Evolutionary conservation across 2,888 invertebrate species (phyloP).

Genomic region (Anodontia alba): DNA sequence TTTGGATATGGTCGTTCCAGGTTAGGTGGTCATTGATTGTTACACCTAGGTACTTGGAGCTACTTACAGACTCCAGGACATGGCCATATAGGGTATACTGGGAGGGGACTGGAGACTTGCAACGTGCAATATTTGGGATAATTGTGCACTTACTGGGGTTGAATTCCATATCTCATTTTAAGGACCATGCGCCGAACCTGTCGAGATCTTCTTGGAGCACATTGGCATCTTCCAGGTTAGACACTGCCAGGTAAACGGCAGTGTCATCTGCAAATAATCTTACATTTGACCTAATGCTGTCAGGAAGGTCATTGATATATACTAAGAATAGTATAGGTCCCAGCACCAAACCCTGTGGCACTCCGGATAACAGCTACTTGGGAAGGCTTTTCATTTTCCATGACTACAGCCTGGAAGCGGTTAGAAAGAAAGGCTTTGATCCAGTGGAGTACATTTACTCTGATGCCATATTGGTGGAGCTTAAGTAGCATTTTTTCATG

Average conservation of each 20-base stretch:
- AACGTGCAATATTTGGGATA: conserved; percentile 1
- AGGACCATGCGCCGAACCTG: not conserved
- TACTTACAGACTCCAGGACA: not conserved
- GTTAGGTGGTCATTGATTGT: not conserved
- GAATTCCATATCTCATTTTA: conserved; percentile 26
- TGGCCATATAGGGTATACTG: conserved; percentile 3
- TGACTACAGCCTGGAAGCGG: not conserved
- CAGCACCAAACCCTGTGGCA: conserved; percentile 33
- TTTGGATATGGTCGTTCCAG: conserved; percentile 2
- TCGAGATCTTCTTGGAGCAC: conserved; percentile 7
- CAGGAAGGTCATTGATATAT: conserved; percentile 27
- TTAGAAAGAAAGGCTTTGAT: conserved; percentile 15
- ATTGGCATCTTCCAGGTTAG: not conserved
- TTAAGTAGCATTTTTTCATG: not conserved
- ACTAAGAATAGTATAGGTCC: conserved; percentile 24
- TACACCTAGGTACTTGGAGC: too few relatives aligned
- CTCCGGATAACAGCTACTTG: conserved; percentile 4
- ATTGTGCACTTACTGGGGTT: conserved; percentile 12
- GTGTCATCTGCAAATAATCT: conserved; percentile 30
- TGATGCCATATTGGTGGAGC: conserved; percentile 14
- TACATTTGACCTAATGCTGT: not conserved
- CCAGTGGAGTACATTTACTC: not conserved
- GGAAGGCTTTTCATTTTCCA: not conserved
- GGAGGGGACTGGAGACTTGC: not conserved
- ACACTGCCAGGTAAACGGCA: too few relatives aligned